These are phyloP conservation scores for Pangasius macronema DNA, from an alignment of 2,797 vertebrate genomes.

Conservation along the genomic window DNA sequence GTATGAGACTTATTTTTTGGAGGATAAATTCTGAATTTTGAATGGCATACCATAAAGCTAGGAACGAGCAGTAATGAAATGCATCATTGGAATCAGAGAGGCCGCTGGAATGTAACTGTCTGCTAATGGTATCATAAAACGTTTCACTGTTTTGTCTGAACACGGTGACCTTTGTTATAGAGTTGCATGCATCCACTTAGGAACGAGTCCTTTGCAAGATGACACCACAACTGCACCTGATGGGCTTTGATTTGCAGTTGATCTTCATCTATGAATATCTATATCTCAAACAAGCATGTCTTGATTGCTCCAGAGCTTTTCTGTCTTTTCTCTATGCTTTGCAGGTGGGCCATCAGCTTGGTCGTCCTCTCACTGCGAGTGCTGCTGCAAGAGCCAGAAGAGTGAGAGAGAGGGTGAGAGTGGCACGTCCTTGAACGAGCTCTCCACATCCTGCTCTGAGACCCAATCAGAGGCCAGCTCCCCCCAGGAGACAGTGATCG, in stretches of 20 bases:
- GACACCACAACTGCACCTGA: slow-evolving; percentile 30
- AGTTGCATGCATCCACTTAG: slow-evolving; percentile 33
- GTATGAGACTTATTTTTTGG: slow-evolving; percentile 10
- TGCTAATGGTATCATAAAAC: slow-evolving; percentile 22
- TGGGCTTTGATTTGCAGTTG: neutral
- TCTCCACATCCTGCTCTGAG: slow-evolving; percentile 97
- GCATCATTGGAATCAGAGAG: slow-evolving; percentile 16
- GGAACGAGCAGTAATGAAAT: slow-evolving; percentile 23
- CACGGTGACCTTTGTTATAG: slow-evolving; percentile 44
- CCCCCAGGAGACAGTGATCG: slow-evolving; percentile 93
- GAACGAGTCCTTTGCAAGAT: slow-evolving; percentile 10
- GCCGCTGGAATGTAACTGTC: slow-evolving; percentile 29
- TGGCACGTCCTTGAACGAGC: slow-evolving; percentile 94
- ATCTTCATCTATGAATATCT: slow-evolving; percentile 7
- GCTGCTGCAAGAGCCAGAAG: slow-evolving; percentile 96
- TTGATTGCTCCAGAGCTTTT: slow-evolving; percentile 29
- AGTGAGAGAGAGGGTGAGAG: slow-evolving; percentile 94
- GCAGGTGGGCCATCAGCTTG: slow-evolving; percentile 90
- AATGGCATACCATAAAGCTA: neutral
- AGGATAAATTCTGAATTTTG: slow-evolving; percentile 8
- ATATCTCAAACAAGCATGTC: neutral
- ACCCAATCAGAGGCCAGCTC: slow-evolving; percentile 97
- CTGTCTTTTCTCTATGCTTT: slow-evolving; percentile 28
- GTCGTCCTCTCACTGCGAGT: slow-evolving; percentile 93
- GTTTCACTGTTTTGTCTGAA: slow-evolving; percentile 14